A percentile compares a stretch with the other conserved stretches of the same genome.
These are phyloP conservation scores for Belgica antarctica DNA, from an alignment of 2,888 invertebrate species.

Conservation along the genomic window DNA sequence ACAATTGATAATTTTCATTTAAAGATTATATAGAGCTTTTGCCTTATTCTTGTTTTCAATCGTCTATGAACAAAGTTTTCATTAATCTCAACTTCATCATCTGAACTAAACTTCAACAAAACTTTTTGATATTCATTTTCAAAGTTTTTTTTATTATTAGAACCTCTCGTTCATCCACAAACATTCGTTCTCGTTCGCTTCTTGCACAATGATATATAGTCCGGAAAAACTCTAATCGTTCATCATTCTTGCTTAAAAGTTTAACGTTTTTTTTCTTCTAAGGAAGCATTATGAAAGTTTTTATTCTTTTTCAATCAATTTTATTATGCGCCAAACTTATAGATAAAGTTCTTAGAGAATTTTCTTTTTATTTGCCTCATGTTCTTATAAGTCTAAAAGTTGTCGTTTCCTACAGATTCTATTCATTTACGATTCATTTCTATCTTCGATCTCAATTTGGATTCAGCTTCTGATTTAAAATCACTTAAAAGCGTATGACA, in stretches of 20 bases:
- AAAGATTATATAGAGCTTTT: background rate
- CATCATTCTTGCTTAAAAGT: background rate
- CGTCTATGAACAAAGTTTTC: background rate
- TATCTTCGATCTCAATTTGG: too few relatives aligned
- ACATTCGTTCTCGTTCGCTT: background rate
- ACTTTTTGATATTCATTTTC: background rate
- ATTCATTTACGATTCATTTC: too few relatives aligned
- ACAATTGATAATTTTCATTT: background rate
- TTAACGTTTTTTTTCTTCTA: background rate
- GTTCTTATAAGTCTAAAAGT: background rate
- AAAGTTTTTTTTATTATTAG: background rate
- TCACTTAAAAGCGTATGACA: constrained; percentile 11
- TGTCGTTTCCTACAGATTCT: background rate
- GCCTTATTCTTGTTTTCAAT: background rate
- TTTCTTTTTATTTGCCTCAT: background rate
- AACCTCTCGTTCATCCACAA: background rate
- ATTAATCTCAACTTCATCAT: background rate
- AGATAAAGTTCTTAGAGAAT: background rate
- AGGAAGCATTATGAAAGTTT: background rate
- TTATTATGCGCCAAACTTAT: background rate
- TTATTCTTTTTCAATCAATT: background rate
- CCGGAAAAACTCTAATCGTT: background rate
- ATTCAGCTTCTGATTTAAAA: background rate
- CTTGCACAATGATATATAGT: background rate
- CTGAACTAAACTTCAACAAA: background rate